These are phyloP conservation scores for Boloria selene DNA, from an alignment of 2,888 invertebrate genomes.

Conservation along the genomic window DNA sequence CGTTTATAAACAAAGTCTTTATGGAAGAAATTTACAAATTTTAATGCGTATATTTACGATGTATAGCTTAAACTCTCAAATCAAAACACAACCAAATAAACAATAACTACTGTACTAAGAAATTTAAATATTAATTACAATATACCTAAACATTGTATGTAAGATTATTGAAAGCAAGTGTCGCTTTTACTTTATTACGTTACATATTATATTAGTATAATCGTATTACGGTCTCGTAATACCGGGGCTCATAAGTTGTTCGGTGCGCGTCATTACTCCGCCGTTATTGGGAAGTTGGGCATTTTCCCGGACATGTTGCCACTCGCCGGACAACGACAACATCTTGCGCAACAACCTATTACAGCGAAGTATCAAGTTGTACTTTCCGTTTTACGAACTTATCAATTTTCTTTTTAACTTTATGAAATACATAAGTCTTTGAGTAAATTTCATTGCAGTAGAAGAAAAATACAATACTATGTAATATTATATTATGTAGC, in stretches of 20 bases:
- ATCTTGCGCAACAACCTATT: constrained; percentile 78
- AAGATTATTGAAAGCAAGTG: neutral
- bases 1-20: constrained; percentile 61
- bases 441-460: too few species aligned
- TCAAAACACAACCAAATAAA: neutral
- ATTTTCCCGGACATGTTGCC: constrained; percentile 60
- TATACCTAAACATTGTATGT: neutral
- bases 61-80: neutral
- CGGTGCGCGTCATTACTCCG: constrained; percentile 69
- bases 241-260: constrained; percentile 60
- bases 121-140: neutral
- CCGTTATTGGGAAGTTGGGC: constrained; percentile 76
- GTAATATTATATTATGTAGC: too few species aligned
- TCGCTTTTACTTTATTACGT: constrained; percentile 6
- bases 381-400: constrained; percentile 32
- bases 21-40: constrained; percentile 15
- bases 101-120: too few species aligned
- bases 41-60: neutral
- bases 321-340: constrained; percentile 59
- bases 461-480: neutral
- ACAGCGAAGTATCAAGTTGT: constrained; percentile 64
- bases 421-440: neutral
- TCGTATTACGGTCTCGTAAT: constrained; percentile 47
- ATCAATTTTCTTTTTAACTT: constrained; percentile 32
- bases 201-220: constrained; percentile 22